These are phyloP conservation scores for Leptinotarsa texana DNA, from an alignment of 1,140 invertebrate species.

Conservation along the genomic window DNA sequence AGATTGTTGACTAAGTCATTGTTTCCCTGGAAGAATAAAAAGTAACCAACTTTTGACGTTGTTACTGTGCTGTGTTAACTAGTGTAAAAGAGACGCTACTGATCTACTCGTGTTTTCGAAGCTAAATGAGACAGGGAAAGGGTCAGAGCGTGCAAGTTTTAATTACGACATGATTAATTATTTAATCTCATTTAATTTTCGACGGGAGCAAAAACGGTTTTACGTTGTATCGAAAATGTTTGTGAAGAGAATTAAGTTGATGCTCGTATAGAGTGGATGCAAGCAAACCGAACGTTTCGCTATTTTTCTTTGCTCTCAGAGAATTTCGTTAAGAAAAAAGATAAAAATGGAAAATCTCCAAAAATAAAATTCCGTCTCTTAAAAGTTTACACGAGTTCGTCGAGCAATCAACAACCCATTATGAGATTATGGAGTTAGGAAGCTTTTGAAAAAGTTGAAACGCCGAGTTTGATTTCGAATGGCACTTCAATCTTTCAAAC, in stretches of 20 bases:
- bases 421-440: background rate
- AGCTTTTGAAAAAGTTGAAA: background rate
- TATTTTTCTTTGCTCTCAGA: background rate
- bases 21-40: too few species aligned
- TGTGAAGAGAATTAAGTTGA: conserved; percentile 1
- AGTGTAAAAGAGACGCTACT: background rate
- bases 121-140: conserved; percentile 6
- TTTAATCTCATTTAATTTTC: conserved; percentile 27
- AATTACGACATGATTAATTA: conserved; percentile 27
- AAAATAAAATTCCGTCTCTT: conserved; percentile 2
- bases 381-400: background rate
- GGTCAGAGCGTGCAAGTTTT: conserved; percentile 20
- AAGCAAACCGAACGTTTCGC: background rate
- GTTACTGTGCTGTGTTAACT: too few species aligned
- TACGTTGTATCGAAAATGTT: conserved; percentile 17
- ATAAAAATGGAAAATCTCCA: background rate
- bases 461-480: background rate
- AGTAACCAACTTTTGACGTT: too few species aligned
- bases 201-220: conserved; percentile 18
- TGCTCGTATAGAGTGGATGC: background rate
- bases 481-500: background rate
- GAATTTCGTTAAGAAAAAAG: background rate
- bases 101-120: background rate
- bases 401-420: background rate
- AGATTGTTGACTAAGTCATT: too few species aligned